A percentile compares a stretch with the other conserved stretches of the same genome.
Conservation (phyloP, 2,113 vertebrate species). For the Brienomyrus longianalis region DNA sequence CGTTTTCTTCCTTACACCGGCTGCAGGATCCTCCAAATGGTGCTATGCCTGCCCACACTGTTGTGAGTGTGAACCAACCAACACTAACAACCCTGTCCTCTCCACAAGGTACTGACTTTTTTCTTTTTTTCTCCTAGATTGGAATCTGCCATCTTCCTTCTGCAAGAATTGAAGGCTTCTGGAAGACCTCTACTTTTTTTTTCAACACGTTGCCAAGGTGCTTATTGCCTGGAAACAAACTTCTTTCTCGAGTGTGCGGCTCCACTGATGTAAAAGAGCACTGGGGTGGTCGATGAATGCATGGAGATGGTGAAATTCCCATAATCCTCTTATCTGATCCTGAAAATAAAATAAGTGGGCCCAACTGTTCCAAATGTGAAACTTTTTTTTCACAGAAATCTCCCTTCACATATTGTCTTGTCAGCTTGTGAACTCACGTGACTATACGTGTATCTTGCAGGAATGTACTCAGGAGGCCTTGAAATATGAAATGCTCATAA, state of each 20-base stretch:
- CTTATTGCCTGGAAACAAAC: background rate
- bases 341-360: background rate
- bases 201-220: background rate
- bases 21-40: background rate
- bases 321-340: background rate
- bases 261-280: background rate
- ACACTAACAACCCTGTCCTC: background rate
- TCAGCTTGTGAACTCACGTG: background rate
- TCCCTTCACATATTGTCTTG: too few species aligned
- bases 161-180: background rate
- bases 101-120: background rate
- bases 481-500: background rate
- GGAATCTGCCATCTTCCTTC: conserved; percentile 1
- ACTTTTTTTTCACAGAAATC: background rate
- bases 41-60: background rate
- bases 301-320: background rate
- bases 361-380: background rate
- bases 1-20: background rate
- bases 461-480: background rate
- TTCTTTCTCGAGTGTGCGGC: background rate
- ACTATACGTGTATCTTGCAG: background rate
- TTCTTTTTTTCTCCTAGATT: background rate
- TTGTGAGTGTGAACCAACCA: background rate
- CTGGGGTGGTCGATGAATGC: background rate
- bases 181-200: background rate